Evolutionary conservation across 2,888 invertebrate genomes (phyloP), one percentile per base, ranked within the genome.

Genomic region (Anaspis maculata): DNA sequence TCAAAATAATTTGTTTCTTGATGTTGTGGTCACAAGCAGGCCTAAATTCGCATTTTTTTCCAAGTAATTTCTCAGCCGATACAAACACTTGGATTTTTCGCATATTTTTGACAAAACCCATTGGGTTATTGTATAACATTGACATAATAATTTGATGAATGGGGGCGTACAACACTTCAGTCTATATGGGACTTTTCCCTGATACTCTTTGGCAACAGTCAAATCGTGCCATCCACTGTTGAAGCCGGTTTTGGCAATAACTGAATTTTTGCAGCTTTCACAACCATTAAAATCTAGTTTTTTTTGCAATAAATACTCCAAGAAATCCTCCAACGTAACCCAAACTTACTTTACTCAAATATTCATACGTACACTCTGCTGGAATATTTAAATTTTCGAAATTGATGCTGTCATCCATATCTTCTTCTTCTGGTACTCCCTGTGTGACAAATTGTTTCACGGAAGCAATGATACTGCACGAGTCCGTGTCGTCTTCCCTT

Each of bases 391-490:
- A 26, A 14, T 28, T 2, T 3, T 12, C 12, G 10, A 15, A 14
- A n/a, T 16, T 10, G 15, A 10, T 16, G 5, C 3, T 9, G 10
- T 14, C 10, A 5, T 14, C 13, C 9, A 13, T 13, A 5, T 28
- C 19, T 5, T 4, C 6, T 2, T 28, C 16, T 9, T 34, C 34
- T 7, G 30, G 15, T 3, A 34, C 25, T 4, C 34, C 34, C 19
- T 30, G 30, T 2, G 25, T 34, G 3, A 30, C 11, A 25, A 34
- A 30, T 9, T 16, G 25, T 14, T 30, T 34, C 7, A 34, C 36
- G 5, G 26, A 19, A 10, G 13, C 2, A 11, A 35, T 25, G 7
- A 32, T 32, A 25, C 25, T 15, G 3, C 2, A 2, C 10, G 27
- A 27, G 3, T 15, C 15, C 5, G n/a, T n/a, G n/a, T n/a, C n/a